Evolutionary conservation across 2,797 vertebrate species (phyloP).

Genomic region (Rhinogobio ventralis): DNA sequence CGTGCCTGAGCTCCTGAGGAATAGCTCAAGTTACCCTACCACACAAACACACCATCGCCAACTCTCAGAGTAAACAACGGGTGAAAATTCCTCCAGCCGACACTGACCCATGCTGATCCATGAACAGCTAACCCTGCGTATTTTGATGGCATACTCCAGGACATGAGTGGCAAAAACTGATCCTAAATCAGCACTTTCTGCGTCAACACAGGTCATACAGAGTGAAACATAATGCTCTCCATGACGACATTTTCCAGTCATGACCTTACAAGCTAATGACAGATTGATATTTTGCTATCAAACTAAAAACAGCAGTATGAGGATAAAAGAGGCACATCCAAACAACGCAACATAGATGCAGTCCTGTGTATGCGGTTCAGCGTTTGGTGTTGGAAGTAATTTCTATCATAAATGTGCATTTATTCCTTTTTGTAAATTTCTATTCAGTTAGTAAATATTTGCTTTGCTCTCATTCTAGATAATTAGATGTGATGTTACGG

Average conservation of each 20-base stretch:
- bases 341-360: neutral
- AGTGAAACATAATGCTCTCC: neutral
- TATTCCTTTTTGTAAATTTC: neutral
- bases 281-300: neutral
- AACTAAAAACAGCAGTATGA: slow-evolving; percentile 2
- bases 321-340: neutral
- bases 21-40: slow-evolving; percentile 44
- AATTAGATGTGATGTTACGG: neutral
- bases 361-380: neutral
- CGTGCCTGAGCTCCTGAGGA: slow-evolving; percentile 31
- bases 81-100: neutral
- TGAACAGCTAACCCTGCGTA: neutral
- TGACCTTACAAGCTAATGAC: neutral
- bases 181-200: neutral
- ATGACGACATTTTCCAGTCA: slow-evolving; percentile 12
- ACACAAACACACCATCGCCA: slow-evolving; percentile 11
- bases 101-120: slow-evolving; percentile 7
- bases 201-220: neutral
- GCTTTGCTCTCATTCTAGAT: neutral
- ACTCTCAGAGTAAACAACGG: slow-evolving; percentile 19
- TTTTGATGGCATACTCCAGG: neutral
- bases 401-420: neutral
- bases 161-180: neutral
- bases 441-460: neutral
- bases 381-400: neutral